phyloP scores from a whole-genome alignment of 2,113 vertebrate genomes.

The Pelmatolapia mariae region DNA sequence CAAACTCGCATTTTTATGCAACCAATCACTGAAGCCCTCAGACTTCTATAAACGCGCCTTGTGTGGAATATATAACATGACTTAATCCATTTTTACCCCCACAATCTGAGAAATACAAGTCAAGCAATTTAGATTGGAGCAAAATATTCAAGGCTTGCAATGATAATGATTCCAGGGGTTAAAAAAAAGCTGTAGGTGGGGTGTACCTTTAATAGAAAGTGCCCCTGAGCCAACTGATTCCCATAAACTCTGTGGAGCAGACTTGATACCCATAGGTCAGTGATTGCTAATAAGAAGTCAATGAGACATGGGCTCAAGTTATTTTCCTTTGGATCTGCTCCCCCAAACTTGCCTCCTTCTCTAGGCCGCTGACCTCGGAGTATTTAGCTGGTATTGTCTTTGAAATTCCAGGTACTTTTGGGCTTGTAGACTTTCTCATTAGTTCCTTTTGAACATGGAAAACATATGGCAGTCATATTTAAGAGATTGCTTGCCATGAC shows the following conservation, averaged over 20 bases:
- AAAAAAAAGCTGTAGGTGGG: slow-evolving; percentile 56
- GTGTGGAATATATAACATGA: slow-evolving; percentile 32
- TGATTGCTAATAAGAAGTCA: slow-evolving; percentile 79
- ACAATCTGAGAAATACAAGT: slow-evolving; percentile 51
- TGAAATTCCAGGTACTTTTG: slow-evolving; percentile 76
- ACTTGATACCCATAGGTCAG: slow-evolving; percentile 77
- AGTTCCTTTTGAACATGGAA: slow-evolving; percentile 82
- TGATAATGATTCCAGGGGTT: slow-evolving; percentile 64
- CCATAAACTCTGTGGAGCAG: slow-evolving; percentile 69
- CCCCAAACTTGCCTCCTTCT: slow-evolving; percentile 46
- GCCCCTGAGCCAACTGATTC: slow-evolving; percentile 64
- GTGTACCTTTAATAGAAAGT: slow-evolving; percentile 63
- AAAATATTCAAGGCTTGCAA: slow-evolving; percentile 63
- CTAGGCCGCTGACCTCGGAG: slow-evolving; percentile 60
- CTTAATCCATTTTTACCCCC: slow-evolving; percentile 30
- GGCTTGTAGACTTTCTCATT: slow-evolving; percentile 89
- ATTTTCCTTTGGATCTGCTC: slow-evolving; percentile 55
- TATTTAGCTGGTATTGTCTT: slow-evolving; percentile 78
- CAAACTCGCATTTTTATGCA: slow-evolving; percentile 17
- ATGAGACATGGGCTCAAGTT: slow-evolving; percentile 66
- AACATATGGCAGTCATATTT: slow-evolving; percentile 90
- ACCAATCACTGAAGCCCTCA: neutral
- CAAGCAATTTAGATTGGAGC: slow-evolving; percentile 59
- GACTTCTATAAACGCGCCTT: slow-evolving; percentile 12
- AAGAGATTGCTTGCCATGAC: slow-evolving; percentile 89